phyloP scores from a whole-genome alignment of 2,113 vertebrate genomes.

The Ascaphus truei region DNA sequence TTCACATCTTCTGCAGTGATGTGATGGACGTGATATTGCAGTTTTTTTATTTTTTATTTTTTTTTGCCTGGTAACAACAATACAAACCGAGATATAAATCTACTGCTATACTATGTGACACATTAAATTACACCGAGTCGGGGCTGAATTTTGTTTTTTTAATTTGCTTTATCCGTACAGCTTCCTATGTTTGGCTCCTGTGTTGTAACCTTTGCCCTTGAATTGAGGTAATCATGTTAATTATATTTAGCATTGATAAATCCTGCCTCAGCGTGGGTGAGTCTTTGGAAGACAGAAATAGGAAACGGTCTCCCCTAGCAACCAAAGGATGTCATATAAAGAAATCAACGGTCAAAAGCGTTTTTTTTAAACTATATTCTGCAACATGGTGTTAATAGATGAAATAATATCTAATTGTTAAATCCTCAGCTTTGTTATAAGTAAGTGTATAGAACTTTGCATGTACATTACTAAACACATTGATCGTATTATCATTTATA shows the following conservation, averaged over 20 bases:
- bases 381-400: background rate
- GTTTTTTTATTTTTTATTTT: background rate
- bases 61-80: no score
- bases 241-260: background rate
- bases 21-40: background rate
- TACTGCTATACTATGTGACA: no score
- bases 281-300: constrained; percentile 8
- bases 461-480: no score
- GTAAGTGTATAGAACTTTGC: no score
- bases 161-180: background rate
- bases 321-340: background rate
- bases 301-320: constrained; percentile 4
- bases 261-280: background rate
- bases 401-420: no score
- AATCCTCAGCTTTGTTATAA: no score
- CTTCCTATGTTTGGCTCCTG: background rate
- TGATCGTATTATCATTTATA: no score
- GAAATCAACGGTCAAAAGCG: background rate
- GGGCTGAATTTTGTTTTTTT: background rate
- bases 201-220: background rate
- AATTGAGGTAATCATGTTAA: background rate
- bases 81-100: no score
- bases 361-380: background rate
- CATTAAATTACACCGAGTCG: no score
- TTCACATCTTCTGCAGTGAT: background rate